These are phyloP conservation scores for Anastatus disparis DNA, from an alignment of 1,140 invertebrate genomes.

Conservation along the genomic window DNA sequence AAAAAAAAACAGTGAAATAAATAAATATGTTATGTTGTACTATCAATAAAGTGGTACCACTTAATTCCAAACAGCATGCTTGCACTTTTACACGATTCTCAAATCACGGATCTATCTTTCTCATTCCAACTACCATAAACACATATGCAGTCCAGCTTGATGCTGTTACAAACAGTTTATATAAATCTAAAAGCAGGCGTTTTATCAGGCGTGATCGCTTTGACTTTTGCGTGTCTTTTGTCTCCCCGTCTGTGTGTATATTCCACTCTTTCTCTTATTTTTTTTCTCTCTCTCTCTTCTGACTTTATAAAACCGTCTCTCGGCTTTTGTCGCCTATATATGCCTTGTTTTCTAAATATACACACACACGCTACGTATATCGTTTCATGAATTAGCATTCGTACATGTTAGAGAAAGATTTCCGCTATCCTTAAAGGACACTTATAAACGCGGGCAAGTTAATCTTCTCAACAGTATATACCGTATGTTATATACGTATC, in stretches of 20 bases:
- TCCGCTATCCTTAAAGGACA: slow-evolving; percentile 31
- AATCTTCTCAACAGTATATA: slow-evolving; percentile 13
- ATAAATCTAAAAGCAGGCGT: slow-evolving; percentile 32
- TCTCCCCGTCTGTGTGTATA: slow-evolving; percentile 16
- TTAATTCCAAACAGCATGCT: background rate
- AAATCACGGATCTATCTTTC: no score
- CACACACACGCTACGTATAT: no score
- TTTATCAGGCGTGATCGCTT: slow-evolving; percentile 34
- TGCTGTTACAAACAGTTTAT: slow-evolving; percentile 16
- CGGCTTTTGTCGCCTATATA: no score
- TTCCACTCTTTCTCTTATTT: no score
- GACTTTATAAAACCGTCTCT: no score
- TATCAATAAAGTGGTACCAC: background rate
- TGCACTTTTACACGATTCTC: slow-evolving; percentile 8
- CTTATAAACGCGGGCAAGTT: slow-evolving; percentile 25
- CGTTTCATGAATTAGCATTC: no score
- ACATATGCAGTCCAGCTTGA: no score
- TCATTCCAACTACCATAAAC: no score
- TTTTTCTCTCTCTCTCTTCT: no score
- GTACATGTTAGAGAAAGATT: slow-evolving; percentile 16
- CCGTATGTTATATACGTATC: slow-evolving; percentile 6
- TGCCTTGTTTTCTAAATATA: no score
- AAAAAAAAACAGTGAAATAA: no score
- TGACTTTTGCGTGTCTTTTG: slow-evolving; percentile 34
- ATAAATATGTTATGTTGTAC: no score